Base-by-base conservation (phyloP, 2,888 invertebrate genomes). In the Sinohyriopsis cumingii region DNA sequence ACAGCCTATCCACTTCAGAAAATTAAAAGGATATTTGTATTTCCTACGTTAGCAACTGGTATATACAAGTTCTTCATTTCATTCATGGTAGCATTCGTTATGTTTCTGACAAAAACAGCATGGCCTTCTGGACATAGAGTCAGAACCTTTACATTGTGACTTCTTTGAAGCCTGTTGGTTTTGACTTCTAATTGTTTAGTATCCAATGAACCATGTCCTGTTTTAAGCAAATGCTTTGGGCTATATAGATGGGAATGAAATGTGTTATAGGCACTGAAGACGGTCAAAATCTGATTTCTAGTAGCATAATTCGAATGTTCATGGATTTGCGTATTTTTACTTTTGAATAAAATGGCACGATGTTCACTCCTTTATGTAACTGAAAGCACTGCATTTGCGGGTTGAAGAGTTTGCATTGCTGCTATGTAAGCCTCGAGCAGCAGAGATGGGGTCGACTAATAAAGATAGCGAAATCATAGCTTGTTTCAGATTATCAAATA, bases 131-230 rank as follows among this genome's bases (percentile, higher is more conserved):
- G 56, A 61, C 6, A 72, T 55, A 64, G 65, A 65, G 56, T 71
- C 68, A 55, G 68, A 19, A 72, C 62, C 3, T 20, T 62, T 7
- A 63, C 18, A 25, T 68, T 56, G 59, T 68, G 68, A 24, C 68
- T 55, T 25, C 65, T 63, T 56, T 68, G 53, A 33, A 33, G 5
- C 33, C 7, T 33, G 9, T 7, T 33, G 33, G 72, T 70, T 68
- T 72, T 5, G 73, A 68, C 12, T 25, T 69, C 67, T 72, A 72
- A 33, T 73, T 56, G 57, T 63, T 70, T 12, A 55, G 22, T 67
- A 77, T 69, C 74, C 77, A 75, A 55, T 65, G 68, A 0, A 77
- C 68, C 57, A 63, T 77, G 69, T 56, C 74, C 74, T 19, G 74
- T 77, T 63, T 72, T 65, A 18, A 74, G 66, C 2, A 64, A 55